Evolutionary conservation across 64 coral and sea anemone species (phyloP).

Genomic region (Stylophora pistillata): DNA sequence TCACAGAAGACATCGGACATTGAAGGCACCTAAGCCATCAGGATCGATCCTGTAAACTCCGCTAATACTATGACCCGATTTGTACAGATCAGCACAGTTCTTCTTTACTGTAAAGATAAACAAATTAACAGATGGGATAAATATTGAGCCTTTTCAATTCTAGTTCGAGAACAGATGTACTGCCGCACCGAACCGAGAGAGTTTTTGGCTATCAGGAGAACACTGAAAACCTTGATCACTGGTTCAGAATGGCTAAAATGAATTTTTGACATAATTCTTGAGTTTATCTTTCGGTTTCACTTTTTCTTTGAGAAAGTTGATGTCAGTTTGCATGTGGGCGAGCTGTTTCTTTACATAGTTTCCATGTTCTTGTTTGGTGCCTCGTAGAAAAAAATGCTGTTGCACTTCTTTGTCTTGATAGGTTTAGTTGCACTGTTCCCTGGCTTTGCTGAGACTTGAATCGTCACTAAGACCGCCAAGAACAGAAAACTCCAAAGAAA

Average conservation of each 20-base stretch:
- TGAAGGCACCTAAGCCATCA: slow-evolving; percentile 48
- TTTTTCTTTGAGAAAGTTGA: neutral
- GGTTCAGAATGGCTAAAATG: too few species aligned
- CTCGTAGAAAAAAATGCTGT: slow-evolving; percentile 3
- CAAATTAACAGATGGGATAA: neutral
- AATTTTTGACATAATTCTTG: neutral
- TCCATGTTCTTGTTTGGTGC: neutral
- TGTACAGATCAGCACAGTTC: slow-evolving; percentile 47
- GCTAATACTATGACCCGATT: slow-evolving; percentile 7
- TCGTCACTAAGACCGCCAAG: too few species aligned
- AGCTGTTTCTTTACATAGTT: neutral
- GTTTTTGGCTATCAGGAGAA: too few species aligned
- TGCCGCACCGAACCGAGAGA: too few species aligned
- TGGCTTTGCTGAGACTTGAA: too few species aligned
- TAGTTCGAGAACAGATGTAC: too few species aligned
- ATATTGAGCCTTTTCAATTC: too few species aligned
- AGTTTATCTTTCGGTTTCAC: neutral
- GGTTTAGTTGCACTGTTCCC: neutral
- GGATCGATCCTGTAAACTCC: slow-evolving; percentile 47
- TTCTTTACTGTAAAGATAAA: neutral
- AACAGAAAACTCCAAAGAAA: too few species aligned
- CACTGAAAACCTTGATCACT: too few species aligned
- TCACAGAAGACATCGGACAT: slow-evolving; percentile 64
- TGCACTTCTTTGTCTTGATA: neutral
- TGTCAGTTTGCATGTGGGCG: neutral